phyloP scores from a whole-genome alignment of 2,797 vertebrate species.

The Enteromius mattozi region DNA sequence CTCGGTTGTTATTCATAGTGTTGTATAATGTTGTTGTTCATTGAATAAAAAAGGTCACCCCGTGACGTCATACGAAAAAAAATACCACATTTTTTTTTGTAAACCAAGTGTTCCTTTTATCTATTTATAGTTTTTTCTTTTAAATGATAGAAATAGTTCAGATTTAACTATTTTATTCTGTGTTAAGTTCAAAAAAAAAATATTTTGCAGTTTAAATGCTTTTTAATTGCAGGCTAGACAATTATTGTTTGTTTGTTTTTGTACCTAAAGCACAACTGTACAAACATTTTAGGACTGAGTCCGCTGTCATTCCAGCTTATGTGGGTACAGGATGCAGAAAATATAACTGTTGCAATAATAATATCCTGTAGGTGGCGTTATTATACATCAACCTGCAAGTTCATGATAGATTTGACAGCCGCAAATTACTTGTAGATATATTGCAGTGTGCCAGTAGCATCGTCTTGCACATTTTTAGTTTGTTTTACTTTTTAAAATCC shows the following conservation, averaged over 20 bases:
- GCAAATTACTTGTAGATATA: not conserved
- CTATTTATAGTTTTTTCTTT: not conserved
- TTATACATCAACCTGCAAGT: not conserved
- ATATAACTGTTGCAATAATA: not conserved
- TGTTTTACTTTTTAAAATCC: not conserved
- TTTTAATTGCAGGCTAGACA: not conserved
- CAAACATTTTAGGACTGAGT: not conserved
- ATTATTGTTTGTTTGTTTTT: not conserved
- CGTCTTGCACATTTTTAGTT: not conserved
- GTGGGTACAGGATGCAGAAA: not conserved
- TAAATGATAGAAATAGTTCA: not conserved
- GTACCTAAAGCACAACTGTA: not conserved
- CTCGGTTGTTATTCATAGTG: constrained; percentile 12
- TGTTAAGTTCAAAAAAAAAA: no score
- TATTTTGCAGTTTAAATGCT: not conserved
- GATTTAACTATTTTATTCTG: not conserved
- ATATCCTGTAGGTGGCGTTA: constrained; percentile 70
- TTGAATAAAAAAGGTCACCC: constrained; percentile 18
- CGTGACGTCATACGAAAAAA: constrained; percentile 39
- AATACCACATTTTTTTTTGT: not conserved
- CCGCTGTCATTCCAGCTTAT: not conserved
- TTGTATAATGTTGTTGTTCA: constrained; percentile 39
- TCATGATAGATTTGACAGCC: not conserved
- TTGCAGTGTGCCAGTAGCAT: not conserved
- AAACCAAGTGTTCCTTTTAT: not conserved